phyloP scores from a whole-genome alignment of 2,113 vertebrate species.

The Hemibates koningsi region DNA sequence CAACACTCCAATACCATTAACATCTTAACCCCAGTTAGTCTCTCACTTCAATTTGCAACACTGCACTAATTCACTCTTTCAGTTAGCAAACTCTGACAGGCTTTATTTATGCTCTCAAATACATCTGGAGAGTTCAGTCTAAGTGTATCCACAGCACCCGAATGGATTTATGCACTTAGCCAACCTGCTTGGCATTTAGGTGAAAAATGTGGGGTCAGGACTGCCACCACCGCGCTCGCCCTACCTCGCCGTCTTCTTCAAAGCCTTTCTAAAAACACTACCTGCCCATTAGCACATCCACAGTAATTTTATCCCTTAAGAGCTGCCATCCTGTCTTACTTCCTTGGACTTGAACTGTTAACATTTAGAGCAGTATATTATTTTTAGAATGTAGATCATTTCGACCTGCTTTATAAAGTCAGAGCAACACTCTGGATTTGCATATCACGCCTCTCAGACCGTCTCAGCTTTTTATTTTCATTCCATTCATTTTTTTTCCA shows the following conservation, averaged over 20 bases:
- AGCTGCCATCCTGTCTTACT: background rate
- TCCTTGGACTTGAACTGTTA: background rate
- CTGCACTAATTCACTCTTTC: background rate
- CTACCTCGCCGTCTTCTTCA: background rate
- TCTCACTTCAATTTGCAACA: background rate
- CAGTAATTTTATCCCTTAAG: background rate
- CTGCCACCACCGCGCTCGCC: background rate
- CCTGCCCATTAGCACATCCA: background rate
- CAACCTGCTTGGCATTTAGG: background rate
- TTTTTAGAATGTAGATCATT: background rate
- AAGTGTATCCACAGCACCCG: background rate
- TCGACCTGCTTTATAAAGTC: background rate
- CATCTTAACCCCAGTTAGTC: background rate
- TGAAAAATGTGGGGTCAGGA: background rate
- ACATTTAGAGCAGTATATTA: slow-evolving; percentile 3
- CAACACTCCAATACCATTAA: background rate
- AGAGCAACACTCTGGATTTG: background rate
- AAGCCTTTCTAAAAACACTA: background rate
- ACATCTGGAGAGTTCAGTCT: background rate
- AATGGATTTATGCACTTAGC: background rate
- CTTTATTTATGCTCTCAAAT: background rate
- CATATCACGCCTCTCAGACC: background rate
- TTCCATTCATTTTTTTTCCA: background rate
- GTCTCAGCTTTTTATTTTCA: background rate
- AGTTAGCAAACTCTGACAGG: background rate